Evolutionary conservation across 2,888 invertebrate species (phyloP).

Genomic region (Nomada ruficornis): DNA sequence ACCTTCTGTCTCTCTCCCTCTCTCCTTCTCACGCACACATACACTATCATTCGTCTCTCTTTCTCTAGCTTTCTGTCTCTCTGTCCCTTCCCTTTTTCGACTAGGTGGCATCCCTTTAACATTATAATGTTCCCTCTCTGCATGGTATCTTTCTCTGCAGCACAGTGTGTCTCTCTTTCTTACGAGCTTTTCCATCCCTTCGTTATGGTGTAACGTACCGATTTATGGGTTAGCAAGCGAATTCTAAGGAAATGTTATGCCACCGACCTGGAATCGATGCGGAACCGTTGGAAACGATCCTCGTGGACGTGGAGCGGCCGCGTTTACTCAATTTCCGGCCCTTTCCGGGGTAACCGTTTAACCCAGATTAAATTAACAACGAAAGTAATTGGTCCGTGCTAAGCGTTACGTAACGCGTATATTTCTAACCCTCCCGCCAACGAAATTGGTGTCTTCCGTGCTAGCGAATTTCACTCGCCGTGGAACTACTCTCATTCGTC

Average conservation of each 20-base stretch:
- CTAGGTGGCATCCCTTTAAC: conserved; percentile 83
- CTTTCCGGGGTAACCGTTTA: conserved; percentile 51
- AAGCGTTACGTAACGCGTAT: conserved; percentile 31
- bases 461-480: conserved; percentile 16
- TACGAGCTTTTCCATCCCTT: conserved; percentile 65
- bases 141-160: conserved; percentile 52
- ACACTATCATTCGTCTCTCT: too few species aligned
- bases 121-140: conserved; percentile 80
- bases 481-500: conserved; percentile 4
- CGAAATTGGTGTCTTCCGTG: conserved; percentile 31
- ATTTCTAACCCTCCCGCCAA: conserved; percentile 16
- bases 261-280: conserved; percentile 79
- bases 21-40: neutral
- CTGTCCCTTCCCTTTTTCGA: conserved; percentile 55
- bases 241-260: conserved; percentile 82
- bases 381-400: conserved; percentile 50
- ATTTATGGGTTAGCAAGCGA: conserved; percentile 78
- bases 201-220: conserved; percentile 77
- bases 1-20: conserved; percentile 35
- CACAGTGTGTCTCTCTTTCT: conserved; percentile 45
- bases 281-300: conserved; percentile 77
- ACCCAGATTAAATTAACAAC: conserved; percentile 55
- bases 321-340: conserved; percentile 47
- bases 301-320: conserved; percentile 42
- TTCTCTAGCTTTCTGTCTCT: conserved; percentile 7